Conservation (phyloP, 2,888 invertebrate species). For the Allolobophora icterica region DNA sequence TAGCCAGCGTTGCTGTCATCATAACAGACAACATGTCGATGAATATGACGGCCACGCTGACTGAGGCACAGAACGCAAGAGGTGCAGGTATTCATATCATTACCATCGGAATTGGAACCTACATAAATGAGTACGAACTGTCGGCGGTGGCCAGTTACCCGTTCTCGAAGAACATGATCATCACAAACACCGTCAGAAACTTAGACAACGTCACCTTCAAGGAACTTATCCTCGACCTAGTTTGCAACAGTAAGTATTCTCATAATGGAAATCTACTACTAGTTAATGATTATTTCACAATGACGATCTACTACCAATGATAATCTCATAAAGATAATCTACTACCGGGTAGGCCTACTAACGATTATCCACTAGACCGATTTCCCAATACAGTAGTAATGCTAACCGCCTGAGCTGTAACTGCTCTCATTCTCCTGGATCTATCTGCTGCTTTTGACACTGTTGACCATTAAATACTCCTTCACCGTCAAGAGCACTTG, state of each 20-base stretch:
- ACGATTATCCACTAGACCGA: too few relatives aligned
- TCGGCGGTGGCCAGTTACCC: constrained; percentile 44
- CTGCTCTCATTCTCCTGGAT: too few relatives aligned
- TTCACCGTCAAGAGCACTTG: too few relatives aligned
- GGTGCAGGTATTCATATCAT: constrained; percentile 40
- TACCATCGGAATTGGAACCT: constrained; percentile 44
- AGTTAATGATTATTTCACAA: not conserved
- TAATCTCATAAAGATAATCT: too few relatives aligned
- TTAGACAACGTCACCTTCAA: constrained; percentile 24
- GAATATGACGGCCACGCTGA: not conserved
- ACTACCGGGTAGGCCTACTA: too few relatives aligned
- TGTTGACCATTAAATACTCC: too few relatives aligned
- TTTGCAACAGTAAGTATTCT: constrained; percentile 44
- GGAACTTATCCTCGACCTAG: constrained; percentile 31
- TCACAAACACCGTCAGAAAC: constrained; percentile 36
- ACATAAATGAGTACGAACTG: constrained; percentile 43
- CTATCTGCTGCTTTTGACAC: too few relatives aligned
- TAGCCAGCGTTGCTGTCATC: constrained; percentile 27
- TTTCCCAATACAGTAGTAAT: too few relatives aligned
- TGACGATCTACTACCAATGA: too few relatives aligned
- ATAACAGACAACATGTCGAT: constrained; percentile 33
- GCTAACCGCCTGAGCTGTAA: too few relatives aligned
- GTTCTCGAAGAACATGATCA: constrained; percentile 38
- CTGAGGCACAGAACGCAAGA: constrained; percentile 34
- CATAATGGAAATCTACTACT: not conserved